Base-by-base conservation (phyloP, 1,140 invertebrate species). In the Drusus annulatus region DNA sequence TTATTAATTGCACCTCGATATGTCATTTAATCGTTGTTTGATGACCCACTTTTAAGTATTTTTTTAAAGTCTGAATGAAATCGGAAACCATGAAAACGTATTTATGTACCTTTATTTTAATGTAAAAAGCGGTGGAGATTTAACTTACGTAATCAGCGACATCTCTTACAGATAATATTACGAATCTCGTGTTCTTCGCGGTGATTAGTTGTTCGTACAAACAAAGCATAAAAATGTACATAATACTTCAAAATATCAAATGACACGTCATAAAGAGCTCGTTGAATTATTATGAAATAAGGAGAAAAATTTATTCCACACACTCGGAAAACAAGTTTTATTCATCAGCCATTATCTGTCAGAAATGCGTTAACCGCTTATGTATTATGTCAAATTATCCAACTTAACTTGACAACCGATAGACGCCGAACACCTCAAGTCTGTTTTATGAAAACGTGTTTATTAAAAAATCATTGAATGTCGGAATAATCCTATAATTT, bases 191-290 rank as follows among this genome's bases (percentile, higher is more conserved):
- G 16, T 65, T 65, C 25, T 65, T 65, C 62, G 36, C n/a, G 23
- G 21, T 25, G 25, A 65, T 28, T 65, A 25, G 16, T 25, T 13
- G n/a, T 45, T 45, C 10, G 8, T 31, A 65, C 21, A 25, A 63
- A 63, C 60, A 45, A 45, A 45, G 36, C 36, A 7, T 36, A 36
- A 36, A 36, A 36, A 36, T 36, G 8, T 31, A 63, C 60, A 8
- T 63, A 21, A 63, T n/a, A 63, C 21, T 65, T 65, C 25, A 65
- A 21, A 21, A 21, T 65, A 65, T 65, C 62, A 65, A 65, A 16
- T 25, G 62, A 65, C 62, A 65, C 62, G 10, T 65, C 21, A 65
- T 25, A 65, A 31, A 25, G 1, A 25, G 5, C 16, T 65, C 21
- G 21, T 65, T 65, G 28, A 65, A 60, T 60, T 60, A 60, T 60